A percentile compares a stretch with the other conserved stretches of the same genome.
phyloP scores from a whole-genome alignment of 92 coral and sea anemone species.

The Epizoanthus scotinus region DNA sequence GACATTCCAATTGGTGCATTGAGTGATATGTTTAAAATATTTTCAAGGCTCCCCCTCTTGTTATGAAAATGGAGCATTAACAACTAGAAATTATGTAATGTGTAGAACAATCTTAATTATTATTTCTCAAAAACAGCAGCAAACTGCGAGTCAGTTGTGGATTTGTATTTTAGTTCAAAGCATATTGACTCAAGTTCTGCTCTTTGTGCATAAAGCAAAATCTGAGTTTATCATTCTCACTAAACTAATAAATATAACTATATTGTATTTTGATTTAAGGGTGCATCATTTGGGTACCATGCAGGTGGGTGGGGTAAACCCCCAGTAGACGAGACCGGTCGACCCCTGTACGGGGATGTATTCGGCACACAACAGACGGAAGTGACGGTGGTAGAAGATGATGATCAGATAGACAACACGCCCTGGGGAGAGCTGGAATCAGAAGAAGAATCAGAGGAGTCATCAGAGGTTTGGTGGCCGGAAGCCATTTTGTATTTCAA shows the following conservation, averaged over 20 bases:
- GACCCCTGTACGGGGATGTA: slow-evolving; percentile 97
- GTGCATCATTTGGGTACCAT: slow-evolving; percentile 98
- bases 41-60: too few species aligned
- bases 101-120: too few species aligned
- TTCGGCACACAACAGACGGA: slow-evolving; percentile 87
- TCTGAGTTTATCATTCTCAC: not conserved
- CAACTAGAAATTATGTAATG: too few species aligned
- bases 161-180: too few species aligned
- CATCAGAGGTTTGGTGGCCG: slow-evolving; percentile 75
- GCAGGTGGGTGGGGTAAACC: slow-evolving; percentile 99
- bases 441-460: slow-evolving; percentile 89
- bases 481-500: not conserved
- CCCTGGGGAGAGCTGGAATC: slow-evolving; percentile 99
- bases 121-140: too few species aligned
- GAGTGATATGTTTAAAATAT: too few species aligned
- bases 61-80: too few species aligned
- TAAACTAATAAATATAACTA: not conserved
- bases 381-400: slow-evolving; percentile 72
- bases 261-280: slow-evolving; percentile 41
- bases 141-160: too few species aligned
- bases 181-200: not conserved
- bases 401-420: slow-evolving; percentile 81
- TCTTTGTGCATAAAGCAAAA: not conserved
- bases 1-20: too few species aligned
- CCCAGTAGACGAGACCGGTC: slow-evolving; percentile 96